A percentile compares a stretch with the other conserved stretches of the same genome.
phyloP scores from a whole-genome alignment of 2,888 invertebrate genomes.

The Pollenia amentaria region DNA sequence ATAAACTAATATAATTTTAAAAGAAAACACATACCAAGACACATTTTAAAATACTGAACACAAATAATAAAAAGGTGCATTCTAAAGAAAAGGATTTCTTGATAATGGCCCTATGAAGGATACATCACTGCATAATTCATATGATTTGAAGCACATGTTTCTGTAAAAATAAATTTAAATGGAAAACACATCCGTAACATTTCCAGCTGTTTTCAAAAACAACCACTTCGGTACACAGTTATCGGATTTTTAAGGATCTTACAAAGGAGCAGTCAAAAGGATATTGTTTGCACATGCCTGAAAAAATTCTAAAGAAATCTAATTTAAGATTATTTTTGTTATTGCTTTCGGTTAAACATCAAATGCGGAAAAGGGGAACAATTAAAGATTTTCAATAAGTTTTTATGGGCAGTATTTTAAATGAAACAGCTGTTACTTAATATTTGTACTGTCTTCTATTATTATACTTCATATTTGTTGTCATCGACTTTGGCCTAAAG shows the following conservation, averaged over 20 bases:
- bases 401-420: not conserved
- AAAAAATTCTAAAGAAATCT: conserved; percentile 61
- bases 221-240: not conserved
- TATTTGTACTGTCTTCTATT: not conserved
- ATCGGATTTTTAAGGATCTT: conserved; percentile 50
- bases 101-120: not conserved
- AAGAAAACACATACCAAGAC: too few species aligned
- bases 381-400: conserved; percentile 63
- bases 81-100: not conserved
- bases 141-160: conserved; percentile 30
- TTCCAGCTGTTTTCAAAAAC: conserved; percentile 57
- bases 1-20: not conserved
- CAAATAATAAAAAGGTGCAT: conserved; percentile 34
- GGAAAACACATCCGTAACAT: not conserved
- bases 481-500: conserved; percentile 31
- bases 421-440: conserved; percentile 50
- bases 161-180: not conserved
- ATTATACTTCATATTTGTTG: conserved; percentile 11
- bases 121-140: conserved; percentile 3
- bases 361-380: conserved; percentile 51
- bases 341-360: conserved; percentile 59
- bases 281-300: conserved; percentile 54
- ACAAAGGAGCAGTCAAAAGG: conserved; percentile 21
- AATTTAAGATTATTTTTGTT: conserved; percentile 55
- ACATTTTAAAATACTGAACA: too few species aligned